These are phyloP conservation scores for Actinia equina DNA, from an alignment of 64 coral and sea anemone genomes.

Conservation along the genomic window DNA sequence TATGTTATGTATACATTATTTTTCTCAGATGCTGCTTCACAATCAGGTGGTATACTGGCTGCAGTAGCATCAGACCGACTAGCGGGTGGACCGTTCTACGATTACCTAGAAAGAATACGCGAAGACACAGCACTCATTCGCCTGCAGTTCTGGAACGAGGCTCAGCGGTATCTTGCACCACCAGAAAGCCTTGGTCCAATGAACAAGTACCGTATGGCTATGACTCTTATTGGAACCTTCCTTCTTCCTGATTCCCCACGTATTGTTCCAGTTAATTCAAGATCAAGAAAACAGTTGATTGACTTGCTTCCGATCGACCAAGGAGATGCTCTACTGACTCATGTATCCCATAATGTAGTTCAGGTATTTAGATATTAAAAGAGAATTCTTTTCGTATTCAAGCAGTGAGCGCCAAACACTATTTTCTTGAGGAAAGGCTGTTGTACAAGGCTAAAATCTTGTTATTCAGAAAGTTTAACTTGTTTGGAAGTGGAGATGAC, in stretches of 20 bases:
- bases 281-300: slow-evolving; percentile 42
- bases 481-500: too few relatives aligned
- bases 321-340: slow-evolving; percentile 43
- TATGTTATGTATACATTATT: not conserved
- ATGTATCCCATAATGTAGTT: slow-evolving; percentile 11
- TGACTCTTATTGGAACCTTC: slow-evolving; percentile 65
- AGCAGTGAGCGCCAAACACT: too few relatives aligned
- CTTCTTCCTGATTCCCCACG: slow-evolving; percentile 59
- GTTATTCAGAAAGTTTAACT: too few relatives aligned
- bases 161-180: slow-evolving; percentile 72
- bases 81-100: slow-evolving; percentile 66
- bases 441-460: too few relatives aligned
- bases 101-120: slow-evolving; percentile 50
- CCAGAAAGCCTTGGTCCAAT: slow-evolving; percentile 28
- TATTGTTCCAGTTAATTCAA: slow-evolving; percentile 9
- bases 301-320: slow-evolving; percentile 74
- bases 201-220: slow-evolving; percentile 65
- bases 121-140: slow-evolving; percentile 41
- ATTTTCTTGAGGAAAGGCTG: too few relatives aligned
- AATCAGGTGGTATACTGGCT: slow-evolving; percentile 18
- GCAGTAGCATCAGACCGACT: slow-evolving; percentile 61
- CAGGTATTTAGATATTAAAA: slow-evolving; percentile 21
- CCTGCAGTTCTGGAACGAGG: slow-evolving; percentile 83
- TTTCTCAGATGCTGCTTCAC: slow-evolving; percentile 20
- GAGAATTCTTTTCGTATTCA: too few relatives aligned